Evolutionary conservation across 2,113 vertebrate species (phyloP).

Genomic region (Heliornis fulica): DNA sequence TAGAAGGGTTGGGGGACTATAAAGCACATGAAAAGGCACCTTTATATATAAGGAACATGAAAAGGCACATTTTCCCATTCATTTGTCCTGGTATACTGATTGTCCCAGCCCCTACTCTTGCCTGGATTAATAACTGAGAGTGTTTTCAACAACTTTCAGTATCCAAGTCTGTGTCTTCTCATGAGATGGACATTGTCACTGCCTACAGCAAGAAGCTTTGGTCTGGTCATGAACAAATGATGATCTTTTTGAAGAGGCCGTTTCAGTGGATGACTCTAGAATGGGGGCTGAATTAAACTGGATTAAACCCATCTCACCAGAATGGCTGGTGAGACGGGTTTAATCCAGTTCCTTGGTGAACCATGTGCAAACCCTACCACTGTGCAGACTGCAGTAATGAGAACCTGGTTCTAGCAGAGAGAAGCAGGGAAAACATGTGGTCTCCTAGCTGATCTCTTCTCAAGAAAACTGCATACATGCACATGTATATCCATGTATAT

Average conservation of each 20-base stretch:
- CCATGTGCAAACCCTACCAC: accelerated
- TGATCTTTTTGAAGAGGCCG: neutral
- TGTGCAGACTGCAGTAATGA: accelerated
- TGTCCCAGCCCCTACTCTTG: neutral
- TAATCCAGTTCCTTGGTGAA: neutral
- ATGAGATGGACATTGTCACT: neutral
- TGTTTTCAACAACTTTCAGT: neutral
- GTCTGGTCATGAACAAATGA: neutral
- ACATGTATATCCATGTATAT: neutral
- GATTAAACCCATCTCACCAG: too few species aligned
- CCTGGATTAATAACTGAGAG: neutral
- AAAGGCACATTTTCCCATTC: neutral
- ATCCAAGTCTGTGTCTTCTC: neutral
- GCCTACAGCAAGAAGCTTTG: neutral
- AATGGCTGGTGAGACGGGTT: neutral
- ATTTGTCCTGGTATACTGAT: neutral
- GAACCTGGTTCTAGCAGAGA: neutral
- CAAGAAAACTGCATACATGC: neutral
- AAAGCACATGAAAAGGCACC: neutral
- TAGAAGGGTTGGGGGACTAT: neutral
- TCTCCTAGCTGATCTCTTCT: neutral
- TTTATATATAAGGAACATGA: neutral
- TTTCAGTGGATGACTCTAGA: neutral
- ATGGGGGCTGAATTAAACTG: neutral
- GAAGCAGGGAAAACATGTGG: neutral